Percentiles rank a stretch among this genome's conserved stretches.
phyloP scores from a whole-genome alignment of 1,140 invertebrate genomes.

The Steinernema feltiae region DNA sequence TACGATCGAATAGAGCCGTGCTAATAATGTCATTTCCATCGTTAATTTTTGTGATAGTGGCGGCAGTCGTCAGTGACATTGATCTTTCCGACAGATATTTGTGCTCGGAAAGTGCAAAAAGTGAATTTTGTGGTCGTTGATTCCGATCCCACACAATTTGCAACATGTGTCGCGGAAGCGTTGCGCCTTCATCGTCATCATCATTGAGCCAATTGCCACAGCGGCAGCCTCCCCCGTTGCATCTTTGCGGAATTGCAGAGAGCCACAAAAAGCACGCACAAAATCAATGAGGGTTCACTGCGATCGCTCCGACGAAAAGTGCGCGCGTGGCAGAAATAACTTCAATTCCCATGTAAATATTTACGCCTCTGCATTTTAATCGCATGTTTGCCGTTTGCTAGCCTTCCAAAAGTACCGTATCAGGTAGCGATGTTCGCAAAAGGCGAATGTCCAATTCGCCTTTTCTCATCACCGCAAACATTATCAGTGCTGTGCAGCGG shows the following conservation, averaged over 20 bases:
- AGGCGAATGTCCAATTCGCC: too few relatives aligned
- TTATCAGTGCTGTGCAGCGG: neutral
- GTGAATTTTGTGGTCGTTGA: too few relatives aligned
- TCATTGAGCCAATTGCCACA: neutral
- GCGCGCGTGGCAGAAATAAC: neutral
- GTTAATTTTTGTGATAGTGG: too few relatives aligned
- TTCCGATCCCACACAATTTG: neutral
- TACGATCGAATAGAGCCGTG: too few relatives aligned
- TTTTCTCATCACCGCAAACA: neutral
- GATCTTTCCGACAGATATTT: too few relatives aligned
- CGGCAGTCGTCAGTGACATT: too few relatives aligned
- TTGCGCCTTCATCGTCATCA: neutral
- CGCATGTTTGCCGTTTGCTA: neutral
- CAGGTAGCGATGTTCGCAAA: too few relatives aligned
- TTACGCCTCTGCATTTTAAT: neutral
- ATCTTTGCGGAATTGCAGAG: neutral
- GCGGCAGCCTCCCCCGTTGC: neutral
- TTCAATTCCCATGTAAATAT: neutral
- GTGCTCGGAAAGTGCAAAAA: too few relatives aligned
- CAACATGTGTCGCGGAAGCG: neutral
- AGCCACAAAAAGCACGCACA: neutral
- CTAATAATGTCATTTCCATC: too few relatives aligned
- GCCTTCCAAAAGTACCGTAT: neutral
- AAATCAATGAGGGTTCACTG: constrained; percentile 3
- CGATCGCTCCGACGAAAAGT: neutral